Base-by-base conservation (phyloP, 2,113 vertebrate genomes). In the Plotosus lineatus region DNA sequence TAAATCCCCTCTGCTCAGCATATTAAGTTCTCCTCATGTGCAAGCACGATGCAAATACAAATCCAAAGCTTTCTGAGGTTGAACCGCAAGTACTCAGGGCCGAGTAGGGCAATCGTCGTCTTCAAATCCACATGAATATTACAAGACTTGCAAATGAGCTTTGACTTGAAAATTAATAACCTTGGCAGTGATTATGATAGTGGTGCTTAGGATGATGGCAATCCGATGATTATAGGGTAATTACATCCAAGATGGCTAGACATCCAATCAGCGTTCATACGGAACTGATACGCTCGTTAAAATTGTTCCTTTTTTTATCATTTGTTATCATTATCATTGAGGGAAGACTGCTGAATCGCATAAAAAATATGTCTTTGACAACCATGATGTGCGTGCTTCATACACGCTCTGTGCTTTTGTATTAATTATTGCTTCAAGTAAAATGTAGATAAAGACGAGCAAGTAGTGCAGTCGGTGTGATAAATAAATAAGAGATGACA, bases 211-310 rank as follows among this genome's bases (percentile, higher is more conserved):
- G 81, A 83, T 82, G 84, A 85, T 79, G 77, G 78, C 84, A 80
- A 82, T 80, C 77, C 63, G 81, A 82, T 85, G 72, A 85, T 85
- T 82, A 85, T 85, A 53, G 78, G 78, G 77, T 83, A 82, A 85
- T 85, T 85, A 85, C 81, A 55, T 71, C 76, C 84, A 72, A 74
- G 42, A 79, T 19, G 61, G 77, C 63, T 81, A 82, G 84, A 60
- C 78, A 72, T 66, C 77, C 80, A 79, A 85, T 85, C 80, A 80
- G 66, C 63, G 26, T 82, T 82, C 61, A 55, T 61, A 60, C 75
- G 79, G 55, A 81, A 77, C 73, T 81, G 63, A 84, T 84, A 58
- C 42, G 73, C 77, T 84, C 44, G 71, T 78, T 60, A 42, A 63
- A 78, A 78, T 44, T 63, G 69, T 73, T 73, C 66, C n/a, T n/a